Conservation (phyloP, 2,888 invertebrate species). For the Agrilus cyanescens region DNA sequence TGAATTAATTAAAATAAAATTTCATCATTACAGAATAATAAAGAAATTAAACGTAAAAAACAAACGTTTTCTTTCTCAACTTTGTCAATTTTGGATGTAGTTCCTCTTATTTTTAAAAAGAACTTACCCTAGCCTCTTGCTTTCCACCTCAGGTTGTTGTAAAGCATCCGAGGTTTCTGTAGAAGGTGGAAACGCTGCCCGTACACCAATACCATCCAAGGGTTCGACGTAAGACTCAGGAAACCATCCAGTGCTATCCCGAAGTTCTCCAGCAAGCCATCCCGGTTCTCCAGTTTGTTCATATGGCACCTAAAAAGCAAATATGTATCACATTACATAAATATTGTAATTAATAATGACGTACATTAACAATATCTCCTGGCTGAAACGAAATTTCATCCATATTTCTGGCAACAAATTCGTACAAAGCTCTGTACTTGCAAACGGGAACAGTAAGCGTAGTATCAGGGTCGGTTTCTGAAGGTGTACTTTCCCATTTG, state of each 20-base stretch:
- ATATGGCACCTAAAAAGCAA: slow-evolving; percentile 43
- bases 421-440: slow-evolving; percentile 84
- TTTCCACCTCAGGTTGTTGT: slow-evolving; percentile 18
- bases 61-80: no score
- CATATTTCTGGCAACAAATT: slow-evolving; percentile 80
- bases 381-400: slow-evolving; percentile 91
- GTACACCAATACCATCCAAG: slow-evolving; percentile 39
- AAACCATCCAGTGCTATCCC: slow-evolving; percentile 91
- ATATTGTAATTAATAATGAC: slow-evolving; percentile 18
- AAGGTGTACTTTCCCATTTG: slow-evolving; percentile 27
- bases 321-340: slow-evolving; percentile 18
- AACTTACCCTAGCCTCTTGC: slow-evolving; percentile 39
- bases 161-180: slow-evolving; percentile 9
- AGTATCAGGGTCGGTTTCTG: slow-evolving; percentile 25
- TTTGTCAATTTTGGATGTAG: no score
- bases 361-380: slow-evolving; percentile 80
- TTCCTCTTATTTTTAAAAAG: no score
- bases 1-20: slow-evolving; percentile 26
- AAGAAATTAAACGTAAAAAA: no score
- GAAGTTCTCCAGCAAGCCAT: slow-evolving; percentile 89
- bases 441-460: slow-evolving; percentile 39
- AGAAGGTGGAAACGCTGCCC: slow-evolving; percentile 29
- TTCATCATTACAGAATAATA: no score
- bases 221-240: slow-evolving; percentile 91
- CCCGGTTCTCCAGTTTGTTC: slow-evolving; percentile 88